Evolutionary conservation across 2,113 vertebrate species (phyloP).

Genomic region (Actenoides lindsayi): DNA sequence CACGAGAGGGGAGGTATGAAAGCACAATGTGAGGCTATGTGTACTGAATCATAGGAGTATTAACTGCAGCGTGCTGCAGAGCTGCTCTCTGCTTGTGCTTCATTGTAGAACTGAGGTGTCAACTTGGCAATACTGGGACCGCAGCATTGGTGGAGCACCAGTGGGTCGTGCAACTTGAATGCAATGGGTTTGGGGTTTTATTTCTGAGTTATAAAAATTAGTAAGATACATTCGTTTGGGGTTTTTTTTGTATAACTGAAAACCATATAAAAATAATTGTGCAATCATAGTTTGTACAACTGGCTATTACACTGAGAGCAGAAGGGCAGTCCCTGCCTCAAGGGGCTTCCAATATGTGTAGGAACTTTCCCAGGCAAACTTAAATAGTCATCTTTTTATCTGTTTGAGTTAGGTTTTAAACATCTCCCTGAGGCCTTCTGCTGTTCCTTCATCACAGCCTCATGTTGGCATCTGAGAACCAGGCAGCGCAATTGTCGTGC

Average conservation of each 20-base stretch:
- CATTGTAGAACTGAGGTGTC: not conserved
- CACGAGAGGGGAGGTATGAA: not conserved
- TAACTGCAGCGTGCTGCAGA: not conserved
- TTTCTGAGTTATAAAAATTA: conserved; percentile 27
- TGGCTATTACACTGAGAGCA: not conserved
- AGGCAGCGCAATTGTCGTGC: not conserved
- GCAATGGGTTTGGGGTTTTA: not conserved
- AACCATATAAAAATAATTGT: conserved; percentile 22
- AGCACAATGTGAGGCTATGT: not conserved
- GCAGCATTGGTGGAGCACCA: not conserved
- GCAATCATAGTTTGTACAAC: conserved; percentile 1
- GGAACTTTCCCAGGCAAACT: conserved; percentile 32
- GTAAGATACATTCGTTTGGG: not conserved
- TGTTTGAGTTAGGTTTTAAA: conserved; percentile 12
- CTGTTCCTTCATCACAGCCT: not conserved
- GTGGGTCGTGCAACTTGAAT: not conserved
- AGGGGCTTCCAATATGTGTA: conserved; percentile 5
- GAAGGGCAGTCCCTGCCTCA: conserved; percentile 32
- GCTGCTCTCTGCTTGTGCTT: not conserved
- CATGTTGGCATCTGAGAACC: not conserved
- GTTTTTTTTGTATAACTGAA: not conserved
- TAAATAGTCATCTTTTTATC: conserved; percentile 15
- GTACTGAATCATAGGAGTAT: not conserved
- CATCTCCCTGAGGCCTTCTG: not conserved
- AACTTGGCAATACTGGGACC: not conserved